Base-by-base conservation (phyloP, 2,888 invertebrate species). In the Bombylius major region DNA sequence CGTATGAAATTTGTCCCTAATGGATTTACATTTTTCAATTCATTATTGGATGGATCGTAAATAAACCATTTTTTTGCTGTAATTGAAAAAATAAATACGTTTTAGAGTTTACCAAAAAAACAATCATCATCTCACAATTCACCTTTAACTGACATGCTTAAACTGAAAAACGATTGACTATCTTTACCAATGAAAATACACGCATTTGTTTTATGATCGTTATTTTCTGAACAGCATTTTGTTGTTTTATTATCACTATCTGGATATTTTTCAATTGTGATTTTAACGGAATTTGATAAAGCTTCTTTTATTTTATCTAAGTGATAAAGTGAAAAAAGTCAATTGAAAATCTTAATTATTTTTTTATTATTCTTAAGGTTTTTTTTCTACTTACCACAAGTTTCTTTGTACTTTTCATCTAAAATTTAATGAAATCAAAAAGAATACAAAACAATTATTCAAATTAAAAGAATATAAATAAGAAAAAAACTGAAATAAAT, bases 131-230 rank as follows among this genome's bases (percentile, higher is more conserved):
- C 32, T n/a, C 7, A 13, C 31, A 52, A 44, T 51, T 63, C 68
- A 78, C 79, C 78, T 72, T 73, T 71, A 51, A 79, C 68, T 34
- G 79, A 77, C 61, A 84, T 70, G 5, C 79, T 78, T 34, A 82
- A 77, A 66, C 83, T 85, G 45, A 82, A 82, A 51, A 86, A 73
- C 1, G 83, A 80, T 59, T 81, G 80, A 62, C 81, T 81, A 63
- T 82, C 80, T 1, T 73, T 66, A 0, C 89, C 89, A 56, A 89
- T 70, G 67, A 83, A 85, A 51, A 89, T 68, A 61, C 86, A 81
- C 32, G 77, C 69, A 34, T 81, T 76, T 33, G 76, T 71, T 7
- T 81, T 57, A 31, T 64, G 60, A 39, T 61, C 59, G 14, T 47
- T 50, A 13, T 64, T 61, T 1, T 47, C 49, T 36, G 34, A 1